Base-by-base conservation (phyloP, 2,888 invertebrate genomes). In the Graphium colonna region DNA sequence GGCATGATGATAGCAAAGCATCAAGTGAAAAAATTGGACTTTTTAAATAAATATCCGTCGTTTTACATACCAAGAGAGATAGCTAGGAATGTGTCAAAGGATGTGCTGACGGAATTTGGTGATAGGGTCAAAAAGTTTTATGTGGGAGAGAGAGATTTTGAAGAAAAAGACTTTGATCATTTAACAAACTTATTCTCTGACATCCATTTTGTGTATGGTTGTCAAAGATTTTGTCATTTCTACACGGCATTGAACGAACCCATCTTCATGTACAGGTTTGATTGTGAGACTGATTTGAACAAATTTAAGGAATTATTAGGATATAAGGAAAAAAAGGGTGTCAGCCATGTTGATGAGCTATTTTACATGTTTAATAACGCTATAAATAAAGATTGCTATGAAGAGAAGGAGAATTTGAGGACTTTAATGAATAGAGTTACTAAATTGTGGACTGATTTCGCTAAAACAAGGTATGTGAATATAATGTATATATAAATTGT, bases 331-430 rank as follows among this genome's bases (percentile, higher is more conserved):
- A 33, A 59, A 2, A 52, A 61, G 65, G 87, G 84, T 0, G 80
- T 77, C 0, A 67, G 71, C n/a, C 88, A 89, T 50, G 80, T 71
- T 0, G 89, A 89, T 57, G 88, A 88, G 1, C 0, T 87, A 39
- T 73, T 72, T 15, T 87, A 87, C 56, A 50, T 79, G 36, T 88
- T 87, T 52, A 74, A 75, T 45, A 71, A 68, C n/a, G 62, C 65
- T 0, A 51, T 60, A 8, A 73, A 74, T 38, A 69, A 71, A 43
- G 73, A 77, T 44, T 60, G 63, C 13, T 79, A 79, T 26, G 60
- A 64, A 45, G 59, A 73, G 1, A 63, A 70, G 5, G 66, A 73
- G 3, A 58, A 68, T 0, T 55, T 67, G 7, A 75, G 73, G 47
- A 68, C 68, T 36, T 69, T 77, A 62, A 66, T 70, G 0, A 62